Percentiles rank a stretch among this genome's conserved stretches.
Conservation (phyloP, 2,797 vertebrate genomes). For the Catamblyrhynchus diadema region DNA sequence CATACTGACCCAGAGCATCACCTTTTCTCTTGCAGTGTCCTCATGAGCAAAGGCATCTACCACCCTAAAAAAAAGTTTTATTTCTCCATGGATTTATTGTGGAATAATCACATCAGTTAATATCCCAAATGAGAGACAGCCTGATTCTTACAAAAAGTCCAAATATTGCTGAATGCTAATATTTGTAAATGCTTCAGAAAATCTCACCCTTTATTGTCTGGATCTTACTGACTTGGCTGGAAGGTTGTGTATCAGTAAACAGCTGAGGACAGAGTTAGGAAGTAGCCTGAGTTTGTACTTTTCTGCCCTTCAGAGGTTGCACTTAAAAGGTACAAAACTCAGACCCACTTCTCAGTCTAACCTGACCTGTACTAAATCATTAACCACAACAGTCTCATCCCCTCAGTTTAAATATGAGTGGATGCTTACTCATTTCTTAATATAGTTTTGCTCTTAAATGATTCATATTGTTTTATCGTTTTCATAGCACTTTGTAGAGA, state of each 20-base stretch:
- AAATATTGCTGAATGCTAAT: not conserved
- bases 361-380: not conserved
- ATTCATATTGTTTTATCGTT: constrained; percentile 45
- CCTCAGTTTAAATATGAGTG: not conserved
- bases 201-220: not conserved
- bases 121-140: not conserved
- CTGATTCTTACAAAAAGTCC: not conserved
- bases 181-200: not conserved
- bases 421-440: constrained; percentile 27
- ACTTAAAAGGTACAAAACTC: not conserved
- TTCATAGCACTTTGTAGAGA: constrained; percentile 11
- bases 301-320: not conserved
- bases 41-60: not conserved
- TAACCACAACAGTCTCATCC: not conserved
- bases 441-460: constrained; percentile 60
- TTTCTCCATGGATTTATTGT: not conserved
- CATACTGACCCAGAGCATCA: not conserved
- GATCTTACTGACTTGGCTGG: not conserved
- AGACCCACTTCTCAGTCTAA: not conserved
- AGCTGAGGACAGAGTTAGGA: not conserved
- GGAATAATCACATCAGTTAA: not conserved
- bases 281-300: not conserved
- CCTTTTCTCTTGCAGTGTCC: not conserved
- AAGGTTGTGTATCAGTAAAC: not conserved
- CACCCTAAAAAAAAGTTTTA: not conserved